Evolutionary conservation across 2,888 invertebrate species (phyloP).

Genomic region (Drosophila setosimentum): DNA sequence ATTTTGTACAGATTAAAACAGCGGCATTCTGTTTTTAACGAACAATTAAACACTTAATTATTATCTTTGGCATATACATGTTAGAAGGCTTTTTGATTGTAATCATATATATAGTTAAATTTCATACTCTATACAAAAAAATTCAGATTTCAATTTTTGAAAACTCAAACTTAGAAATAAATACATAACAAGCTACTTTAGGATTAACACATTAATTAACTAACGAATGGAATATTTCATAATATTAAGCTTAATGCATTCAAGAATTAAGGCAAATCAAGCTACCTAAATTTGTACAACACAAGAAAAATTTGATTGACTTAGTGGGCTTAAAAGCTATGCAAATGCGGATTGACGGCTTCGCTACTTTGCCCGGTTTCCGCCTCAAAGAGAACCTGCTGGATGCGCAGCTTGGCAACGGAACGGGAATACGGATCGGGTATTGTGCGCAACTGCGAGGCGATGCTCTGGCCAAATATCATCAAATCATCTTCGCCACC

Average conservation of each 20-base stretch:
- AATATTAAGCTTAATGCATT: conserved; percentile 1
- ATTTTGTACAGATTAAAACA: not conserved
- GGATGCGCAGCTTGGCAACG: conserved; percentile 81
- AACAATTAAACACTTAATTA: not conserved
- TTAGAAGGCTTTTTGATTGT: not conserved
- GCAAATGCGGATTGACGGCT: conserved; percentile 41
- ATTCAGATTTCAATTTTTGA: not conserved
- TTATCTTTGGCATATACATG: conserved; percentile 9
- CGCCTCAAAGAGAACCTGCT: conserved; percentile 82
- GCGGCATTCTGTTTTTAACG: not conserved
- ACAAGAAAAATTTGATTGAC: not conserved
- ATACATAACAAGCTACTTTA: not conserved
- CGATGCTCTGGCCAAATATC: conserved; percentile 78
- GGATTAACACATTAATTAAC: not conserved
- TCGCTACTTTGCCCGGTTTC: conserved; percentile 75
- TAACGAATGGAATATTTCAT: not conserved
- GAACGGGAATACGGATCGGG: conserved; percentile 78
- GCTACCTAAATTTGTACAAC: conserved; percentile 14
- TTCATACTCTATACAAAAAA: not conserved
- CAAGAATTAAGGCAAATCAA: not conserved
- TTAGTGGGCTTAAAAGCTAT: conserved; percentile 24
- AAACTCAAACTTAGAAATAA: not conserved
- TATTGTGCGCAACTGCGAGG: conserved; percentile 75
- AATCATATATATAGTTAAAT: not conserved
- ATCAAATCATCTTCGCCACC: conserved; percentile 66